Evolutionary conservation across 2,113 vertebrate species (phyloP), one percentile per base, ranked within the genome.

Genomic region (Pterocles burchelli): DNA sequence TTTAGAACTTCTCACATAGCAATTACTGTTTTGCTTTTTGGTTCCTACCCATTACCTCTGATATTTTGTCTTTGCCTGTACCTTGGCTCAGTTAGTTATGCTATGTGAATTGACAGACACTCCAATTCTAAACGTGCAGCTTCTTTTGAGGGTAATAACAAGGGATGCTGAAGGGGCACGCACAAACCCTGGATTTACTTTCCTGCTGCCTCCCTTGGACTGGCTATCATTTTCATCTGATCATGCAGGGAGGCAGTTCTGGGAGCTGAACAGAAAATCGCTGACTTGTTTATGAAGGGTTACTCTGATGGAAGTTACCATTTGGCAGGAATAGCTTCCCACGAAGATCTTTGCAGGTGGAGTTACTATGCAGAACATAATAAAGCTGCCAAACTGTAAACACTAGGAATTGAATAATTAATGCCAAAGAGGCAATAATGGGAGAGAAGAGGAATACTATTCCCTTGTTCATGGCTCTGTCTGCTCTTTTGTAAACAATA

Each of bases 371-470:
- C 51, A 62, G 81, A 91, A 77, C n/a, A 41, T 57, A 76, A 80
- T 76, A 59, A 88, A 83, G 31, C 41, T 91, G 52, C 38, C 70
- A 68, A 93, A 59, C 65, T 74, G 41, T 55, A 85, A 91, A 74
- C 33, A 48, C 13, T 45, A 61, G 38, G 52, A 94, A 33, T 28
- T 95, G 51, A 87, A 91, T 95, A 87, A 91, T 96, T 94, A 74
- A 88, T 94, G 49, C 13, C 3, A 4, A 79, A 88, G 38, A 82
- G 59, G 62, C 66, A 66, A 20, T 90, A 67, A 72, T 0, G 0
- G 70, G 67, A 75, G 81, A 95, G 36, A 72, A 82, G 58, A 12
- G 10, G 36, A 82, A 48, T 88, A 34, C 36, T 86, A 8, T 73
- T 95, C 49, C 51, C 45, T 81, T 71, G 65, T 57, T 89, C 68